A percentile compares a stretch with the other conserved stretches of the same genome.
These are phyloP conservation scores for Phylloscopus whistleri DNA, from an alignment of 2,113 vertebrate genomes.

Conservation along the genomic window DNA sequence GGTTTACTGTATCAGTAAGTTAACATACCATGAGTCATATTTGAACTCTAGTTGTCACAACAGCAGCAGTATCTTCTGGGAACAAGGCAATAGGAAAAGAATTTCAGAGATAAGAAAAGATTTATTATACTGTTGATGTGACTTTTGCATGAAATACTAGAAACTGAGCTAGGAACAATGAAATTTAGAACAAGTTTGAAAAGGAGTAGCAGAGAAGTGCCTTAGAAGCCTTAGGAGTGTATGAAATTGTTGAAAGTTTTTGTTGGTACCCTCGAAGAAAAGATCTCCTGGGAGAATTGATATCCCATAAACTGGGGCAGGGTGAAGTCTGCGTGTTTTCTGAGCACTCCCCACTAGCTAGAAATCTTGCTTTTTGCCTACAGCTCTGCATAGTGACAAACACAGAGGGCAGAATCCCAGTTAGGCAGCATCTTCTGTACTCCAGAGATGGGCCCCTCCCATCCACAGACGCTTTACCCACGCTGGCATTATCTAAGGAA, in stretches of 20 bases:
- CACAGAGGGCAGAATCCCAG: background rate
- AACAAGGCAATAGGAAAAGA: background rate
- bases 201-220: background rate
- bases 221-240: accelerated
- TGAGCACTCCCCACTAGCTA: background rate
- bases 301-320: background rate
- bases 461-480: background rate
- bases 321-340: background rate
- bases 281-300: background rate
- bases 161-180: background rate
- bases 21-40: background rate
- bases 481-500: background rate
- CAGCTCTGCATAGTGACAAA: background rate
- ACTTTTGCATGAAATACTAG: background rate
- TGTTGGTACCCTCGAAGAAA: accelerated
- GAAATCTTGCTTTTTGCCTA: background rate
- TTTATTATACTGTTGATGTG: background rate
- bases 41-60: background rate
- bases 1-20: background rate
- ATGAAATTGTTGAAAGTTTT: background rate
- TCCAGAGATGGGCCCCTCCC: background rate
- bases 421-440: background rate
- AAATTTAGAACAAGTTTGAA: background rate
- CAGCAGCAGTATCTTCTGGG: background rate
- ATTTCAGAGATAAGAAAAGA: background rate